These are phyloP conservation scores for Gobio occitaniae DNA, from an alignment of 2,797 vertebrate genomes.

Conservation along the genomic window DNA sequence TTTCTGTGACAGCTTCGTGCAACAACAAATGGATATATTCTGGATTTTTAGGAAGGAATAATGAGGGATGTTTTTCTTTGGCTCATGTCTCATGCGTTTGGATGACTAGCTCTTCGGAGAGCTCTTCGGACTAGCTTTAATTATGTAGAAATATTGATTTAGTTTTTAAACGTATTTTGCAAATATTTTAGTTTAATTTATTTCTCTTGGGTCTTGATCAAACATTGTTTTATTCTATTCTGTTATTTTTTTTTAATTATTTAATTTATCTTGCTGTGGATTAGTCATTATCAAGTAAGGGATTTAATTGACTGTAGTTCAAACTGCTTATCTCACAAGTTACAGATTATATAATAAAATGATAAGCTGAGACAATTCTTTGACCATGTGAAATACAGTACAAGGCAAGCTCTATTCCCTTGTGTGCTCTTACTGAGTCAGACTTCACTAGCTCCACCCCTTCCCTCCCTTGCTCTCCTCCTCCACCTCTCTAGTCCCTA, in stretches of 20 bases:
- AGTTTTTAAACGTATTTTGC: background rate
- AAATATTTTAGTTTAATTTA: background rate
- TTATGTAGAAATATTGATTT: background rate
- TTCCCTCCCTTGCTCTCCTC: slow-evolving; percentile 39
- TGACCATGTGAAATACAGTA: background rate
- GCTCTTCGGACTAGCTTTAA: background rate
- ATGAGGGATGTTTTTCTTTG: slow-evolving; percentile 5
- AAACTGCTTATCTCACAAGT: background rate
- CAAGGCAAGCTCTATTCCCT: slow-evolving; percentile 1
- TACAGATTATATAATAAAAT: background rate
- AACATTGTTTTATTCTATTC: background rate
- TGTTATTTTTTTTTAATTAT: background rate
- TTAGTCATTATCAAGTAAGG: background rate
- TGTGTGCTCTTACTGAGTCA: slow-evolving; percentile 41
- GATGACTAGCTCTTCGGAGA: background rate
- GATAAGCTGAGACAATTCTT: background rate
- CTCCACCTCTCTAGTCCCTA: slow-evolving; percentile 62
- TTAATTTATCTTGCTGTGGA: background rate
- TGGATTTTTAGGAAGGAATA: slow-evolving; percentile 11
- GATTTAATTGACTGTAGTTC: background rate
- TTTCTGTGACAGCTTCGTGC: slow-evolving; percentile 4
- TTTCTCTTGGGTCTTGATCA: background rate
- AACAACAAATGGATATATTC: slow-evolving; percentile 20
- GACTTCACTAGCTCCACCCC: slow-evolving; percentile 64
- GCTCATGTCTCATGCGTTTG: background rate